phyloP scores from a whole-genome alignment of 2,113 vertebrate species.

The Mormyrus lacerda region DNA sequence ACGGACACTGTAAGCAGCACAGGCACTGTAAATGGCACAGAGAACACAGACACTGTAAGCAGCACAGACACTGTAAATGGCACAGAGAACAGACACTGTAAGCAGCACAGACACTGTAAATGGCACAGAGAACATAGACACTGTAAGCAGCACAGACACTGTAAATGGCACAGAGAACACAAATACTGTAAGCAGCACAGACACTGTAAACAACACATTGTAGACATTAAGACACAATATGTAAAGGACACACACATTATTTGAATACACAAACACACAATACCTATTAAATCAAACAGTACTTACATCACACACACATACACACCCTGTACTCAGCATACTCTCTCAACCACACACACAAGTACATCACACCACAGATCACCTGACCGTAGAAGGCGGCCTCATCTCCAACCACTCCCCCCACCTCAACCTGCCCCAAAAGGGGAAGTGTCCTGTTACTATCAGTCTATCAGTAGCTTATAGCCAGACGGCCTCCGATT shows the following conservation, averaged over 20 bases:
- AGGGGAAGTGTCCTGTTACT: background rate
- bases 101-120: background rate
- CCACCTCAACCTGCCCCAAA: background rate
- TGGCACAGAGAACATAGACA: background rate
- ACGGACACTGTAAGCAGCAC: background rate
- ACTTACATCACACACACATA: background rate
- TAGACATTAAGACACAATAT: background rate
- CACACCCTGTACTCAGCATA: background rate
- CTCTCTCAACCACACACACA: background rate
- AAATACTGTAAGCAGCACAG: background rate
- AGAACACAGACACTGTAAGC: background rate
- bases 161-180: background rate
- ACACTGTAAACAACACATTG: background rate
- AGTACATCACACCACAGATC: background rate
- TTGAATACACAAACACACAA: background rate
- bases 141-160: background rate
- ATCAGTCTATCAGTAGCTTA: conserved; percentile 5
- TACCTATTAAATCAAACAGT: background rate
- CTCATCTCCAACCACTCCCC: background rate
- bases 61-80: background rate
- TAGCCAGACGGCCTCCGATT: conserved; percentile 13
- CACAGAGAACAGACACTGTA: background rate
- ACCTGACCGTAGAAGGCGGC: background rate
- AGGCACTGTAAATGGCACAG: background rate
- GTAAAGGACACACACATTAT: background rate